Evolutionary conservation across 2,888 invertebrate species (phyloP).

Genomic region (Schizotus pectinicornis): DNA sequence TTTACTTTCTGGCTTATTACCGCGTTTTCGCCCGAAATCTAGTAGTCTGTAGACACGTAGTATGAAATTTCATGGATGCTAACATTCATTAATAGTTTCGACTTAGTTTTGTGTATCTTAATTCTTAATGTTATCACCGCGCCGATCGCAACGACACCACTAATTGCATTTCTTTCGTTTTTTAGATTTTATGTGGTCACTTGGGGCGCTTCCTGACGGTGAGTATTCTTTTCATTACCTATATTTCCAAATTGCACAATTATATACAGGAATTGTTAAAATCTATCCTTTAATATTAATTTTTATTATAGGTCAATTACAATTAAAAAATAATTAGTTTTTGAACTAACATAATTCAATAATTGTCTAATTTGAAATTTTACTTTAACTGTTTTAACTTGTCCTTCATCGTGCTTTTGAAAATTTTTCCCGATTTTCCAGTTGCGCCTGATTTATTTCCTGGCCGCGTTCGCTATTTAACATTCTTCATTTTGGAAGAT

Average conservation of each 20-base stretch:
- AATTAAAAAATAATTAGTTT: too few species aligned
- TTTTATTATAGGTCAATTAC: too few species aligned
- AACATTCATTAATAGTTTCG: conserved; percentile 43
- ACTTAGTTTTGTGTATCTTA: conserved; percentile 34
- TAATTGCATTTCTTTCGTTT: conserved; percentile 58
- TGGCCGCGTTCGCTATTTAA: background rate
- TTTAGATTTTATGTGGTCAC: conserved; percentile 99
- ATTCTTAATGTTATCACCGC: conserved; percentile 39
- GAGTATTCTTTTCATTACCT: conserved; percentile 61
- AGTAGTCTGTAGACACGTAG: conserved; percentile 56
- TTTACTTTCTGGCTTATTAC: conserved; percentile 19
- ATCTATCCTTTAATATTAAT: too few species aligned
- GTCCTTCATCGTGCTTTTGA: too few species aligned
- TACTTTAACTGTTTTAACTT: too few species aligned
- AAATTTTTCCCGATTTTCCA: too few species aligned
- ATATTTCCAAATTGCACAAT: too few species aligned
- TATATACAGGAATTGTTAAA: too few species aligned
- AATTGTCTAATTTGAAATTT: too few species aligned
- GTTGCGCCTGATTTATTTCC: background rate
- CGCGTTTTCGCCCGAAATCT: conserved; percentile 17
- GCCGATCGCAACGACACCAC: conserved; percentile 34
- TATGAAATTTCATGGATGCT: conserved; percentile 60
- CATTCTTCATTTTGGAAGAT: too few species aligned
- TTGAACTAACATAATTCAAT: too few species aligned
- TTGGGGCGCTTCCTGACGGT: conserved; percentile 98